A percentile compares a stretch with the other conserved stretches of the same genome.
Conservation (phyloP, 1,140 invertebrate genomes). For the Halyomorpha halys region DNA sequence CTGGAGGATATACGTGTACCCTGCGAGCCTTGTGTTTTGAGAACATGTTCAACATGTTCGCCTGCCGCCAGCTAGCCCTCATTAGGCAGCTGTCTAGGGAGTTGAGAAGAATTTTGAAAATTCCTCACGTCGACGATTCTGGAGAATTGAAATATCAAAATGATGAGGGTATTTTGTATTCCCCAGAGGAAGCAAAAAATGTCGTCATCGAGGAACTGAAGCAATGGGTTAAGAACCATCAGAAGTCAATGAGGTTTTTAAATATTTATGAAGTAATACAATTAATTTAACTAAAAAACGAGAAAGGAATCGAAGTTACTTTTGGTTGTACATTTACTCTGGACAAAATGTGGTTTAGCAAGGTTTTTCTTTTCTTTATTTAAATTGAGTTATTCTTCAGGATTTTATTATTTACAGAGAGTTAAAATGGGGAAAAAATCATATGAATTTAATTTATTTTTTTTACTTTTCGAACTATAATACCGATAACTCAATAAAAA, state of each 20-base stretch:
- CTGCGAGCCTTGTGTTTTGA: neutral
- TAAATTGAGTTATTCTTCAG: no score
- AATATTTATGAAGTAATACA: neutral
- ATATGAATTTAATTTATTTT: no score
- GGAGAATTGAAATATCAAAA: neutral
- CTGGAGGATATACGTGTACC: neutral
- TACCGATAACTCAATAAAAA: no score
- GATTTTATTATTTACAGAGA: no score
- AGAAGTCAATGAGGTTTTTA: neutral
- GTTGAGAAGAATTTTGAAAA: neutral
- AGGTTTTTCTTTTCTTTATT: no score
- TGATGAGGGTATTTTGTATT: neutral
- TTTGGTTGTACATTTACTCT: no score
- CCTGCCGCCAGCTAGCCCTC: slow-evolving; percentile 2
- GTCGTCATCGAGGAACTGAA: neutral
- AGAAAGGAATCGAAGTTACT: no score
- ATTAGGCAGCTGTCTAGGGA: neutral
- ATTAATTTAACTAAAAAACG: no score
- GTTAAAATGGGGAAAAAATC: no score
- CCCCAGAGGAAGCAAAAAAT: neutral
- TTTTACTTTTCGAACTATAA: no score
- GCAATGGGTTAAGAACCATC: slow-evolving; percentile 9
- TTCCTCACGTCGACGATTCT: neutral
- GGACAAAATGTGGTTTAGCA: no score
- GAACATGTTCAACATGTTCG: neutral